Percentiles rank a stretch among this genome's conserved stretches.
Conservation (phyloP, 1,140 invertebrate genomes). For the Ladona fulva region DNA sequence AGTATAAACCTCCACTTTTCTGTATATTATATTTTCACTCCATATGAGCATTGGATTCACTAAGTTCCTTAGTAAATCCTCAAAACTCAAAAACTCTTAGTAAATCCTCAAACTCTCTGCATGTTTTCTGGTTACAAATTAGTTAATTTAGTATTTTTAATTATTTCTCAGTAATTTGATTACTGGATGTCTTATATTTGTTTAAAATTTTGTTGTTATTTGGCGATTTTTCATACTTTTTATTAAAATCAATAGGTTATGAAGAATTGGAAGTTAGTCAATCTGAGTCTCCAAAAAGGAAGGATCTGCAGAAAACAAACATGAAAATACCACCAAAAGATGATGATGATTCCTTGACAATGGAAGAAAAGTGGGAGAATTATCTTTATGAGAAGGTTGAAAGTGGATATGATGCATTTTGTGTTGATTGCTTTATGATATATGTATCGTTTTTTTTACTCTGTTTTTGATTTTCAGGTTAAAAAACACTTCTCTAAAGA, state of each 20-base stretch:
- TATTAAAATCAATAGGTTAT: background rate
- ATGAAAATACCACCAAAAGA: background rate
- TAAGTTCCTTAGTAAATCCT: too few relatives aligned
- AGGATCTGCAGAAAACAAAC: background rate
- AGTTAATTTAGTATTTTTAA: too few relatives aligned
- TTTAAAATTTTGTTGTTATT: too few relatives aligned
- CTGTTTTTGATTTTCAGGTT: conserved; percentile 21
- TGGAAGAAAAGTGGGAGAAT: background rate
- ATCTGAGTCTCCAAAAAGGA: background rate
- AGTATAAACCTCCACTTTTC: too few relatives aligned
- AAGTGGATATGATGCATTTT: too few relatives aligned
- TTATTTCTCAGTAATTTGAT: too few relatives aligned
- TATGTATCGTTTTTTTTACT: background rate
- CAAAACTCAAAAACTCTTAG: too few relatives aligned
- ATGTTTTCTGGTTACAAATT: too few relatives aligned
- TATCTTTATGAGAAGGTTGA: background rate
- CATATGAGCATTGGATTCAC: too few relatives aligned
- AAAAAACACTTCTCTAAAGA: conserved; percentile 39
- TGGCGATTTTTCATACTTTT: background rate
- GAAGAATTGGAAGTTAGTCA: background rate
- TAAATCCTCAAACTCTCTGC: too few relatives aligned
- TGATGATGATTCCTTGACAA: background rate
- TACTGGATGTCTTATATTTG: too few relatives aligned
- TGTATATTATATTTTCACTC: too few relatives aligned
- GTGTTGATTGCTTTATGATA: background rate